Percentiles rank a stretch among this genome's conserved stretches.
Conservation (phyloP, 2,888 invertebrate species). For the Apocheima hispidaria region DNA sequence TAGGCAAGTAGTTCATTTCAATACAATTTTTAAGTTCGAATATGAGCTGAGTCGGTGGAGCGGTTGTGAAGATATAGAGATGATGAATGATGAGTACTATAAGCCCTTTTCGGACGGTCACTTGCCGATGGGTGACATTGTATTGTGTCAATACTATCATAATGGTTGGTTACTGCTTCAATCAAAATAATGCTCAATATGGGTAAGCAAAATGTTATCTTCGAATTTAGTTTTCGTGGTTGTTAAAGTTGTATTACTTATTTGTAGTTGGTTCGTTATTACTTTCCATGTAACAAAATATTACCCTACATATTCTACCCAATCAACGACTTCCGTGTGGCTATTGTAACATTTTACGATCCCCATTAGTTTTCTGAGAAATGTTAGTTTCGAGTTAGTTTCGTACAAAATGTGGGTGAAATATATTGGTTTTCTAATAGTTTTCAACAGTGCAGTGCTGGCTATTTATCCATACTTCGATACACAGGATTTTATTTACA, state of each 20-base stretch:
- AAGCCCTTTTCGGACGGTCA: too few relatives aligned
- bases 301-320: constrained; percentile 50
- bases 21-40: too few relatives aligned
- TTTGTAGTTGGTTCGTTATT: constrained; percentile 10
- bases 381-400: constrained; percentile 61
- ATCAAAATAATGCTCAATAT: neutral
- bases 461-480: constrained; percentile 81
- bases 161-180: neutral
- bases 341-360: constrained; percentile 53
- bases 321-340: constrained; percentile 69
- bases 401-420: constrained; percentile 67
- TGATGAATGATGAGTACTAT: too few relatives aligned
- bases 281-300: constrained; percentile 25
- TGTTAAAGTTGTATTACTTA: neutral
- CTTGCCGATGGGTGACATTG: too few relatives aligned
- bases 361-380: constrained; percentile 52
- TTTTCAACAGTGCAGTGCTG: constrained; percentile 46
- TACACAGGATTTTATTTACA: constrained; percentile 81
- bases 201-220: neutral
- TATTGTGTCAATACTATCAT: neutral
- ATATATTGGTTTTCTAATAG: constrained; percentile 60
- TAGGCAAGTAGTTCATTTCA: too few relatives aligned
- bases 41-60: too few relatives aligned
- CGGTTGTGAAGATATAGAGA: too few relatives aligned
- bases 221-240: neutral